Base-by-base conservation (phyloP, 23 tunicate species). In the Pegea sp. region DNA sequence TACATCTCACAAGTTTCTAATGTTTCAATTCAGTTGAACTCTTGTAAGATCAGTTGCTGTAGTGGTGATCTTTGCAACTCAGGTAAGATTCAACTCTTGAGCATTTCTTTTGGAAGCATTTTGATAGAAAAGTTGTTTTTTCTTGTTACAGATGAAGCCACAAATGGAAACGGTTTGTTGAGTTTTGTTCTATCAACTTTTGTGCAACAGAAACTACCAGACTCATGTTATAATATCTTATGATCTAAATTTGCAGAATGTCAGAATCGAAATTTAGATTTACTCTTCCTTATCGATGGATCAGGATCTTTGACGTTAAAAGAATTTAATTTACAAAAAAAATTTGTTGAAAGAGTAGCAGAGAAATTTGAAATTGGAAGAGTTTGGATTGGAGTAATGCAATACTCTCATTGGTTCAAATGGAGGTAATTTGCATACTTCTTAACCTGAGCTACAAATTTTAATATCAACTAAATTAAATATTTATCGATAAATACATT, bases 361-460 rank as follows among this genome's bases (percentile, higher is more conserved):
- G 25, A 32, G 29, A 5, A 26, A 5, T n/a, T 58, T 6, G 64
- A 58, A 6, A n/a, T 58, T 4, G 42, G 25, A 6, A 22, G 13
- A 20, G 5, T 13, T 6, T 18, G 26, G 4, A 32, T 58, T 34
- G 64, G 64, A 4, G 64, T 58, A 4, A 58, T 58, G 64, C 64
- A 58, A 23, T 58, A 58, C 33, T 58, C 64, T 34, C 64, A 58
- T 20, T 58, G 64, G 64, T 58, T 25, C 26, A 33, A 32, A 58
- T 21, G 21, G 29, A 58, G 56, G 64, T 58, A 33, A 4, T 56
- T 7, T 28, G 6, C 5, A 25, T 6, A 38, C 46, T 11, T 8
- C 46, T 38, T 8, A 38, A 16, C 16, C 46, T 38, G 46, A 38
- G 11, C 46, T 8, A 8, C 16, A 38, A 38, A 38, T 38, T 38